Conservation (phyloP, 2,113 vertebrate genomes). For the Origma solitaria region DNA sequence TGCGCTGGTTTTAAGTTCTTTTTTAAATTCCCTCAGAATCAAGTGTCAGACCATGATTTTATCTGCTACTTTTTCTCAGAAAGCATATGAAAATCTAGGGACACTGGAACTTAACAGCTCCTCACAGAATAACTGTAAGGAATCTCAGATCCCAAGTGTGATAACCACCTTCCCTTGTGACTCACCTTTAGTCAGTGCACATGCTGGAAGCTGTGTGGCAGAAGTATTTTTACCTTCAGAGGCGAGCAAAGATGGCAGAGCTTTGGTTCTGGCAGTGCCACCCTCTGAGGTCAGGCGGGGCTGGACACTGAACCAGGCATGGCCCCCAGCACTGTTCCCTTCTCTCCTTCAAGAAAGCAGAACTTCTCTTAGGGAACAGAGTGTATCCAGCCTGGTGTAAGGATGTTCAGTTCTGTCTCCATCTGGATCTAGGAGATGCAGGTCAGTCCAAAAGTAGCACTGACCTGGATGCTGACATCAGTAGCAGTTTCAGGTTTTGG, state of each 20-base stretch:
- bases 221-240: not conserved
- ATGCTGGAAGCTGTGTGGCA: not conserved
- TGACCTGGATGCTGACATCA: not conserved
- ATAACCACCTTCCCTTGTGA: constrained; percentile 1
- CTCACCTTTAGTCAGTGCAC: not conserved
- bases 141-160: not conserved
- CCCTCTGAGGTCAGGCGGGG: not conserved
- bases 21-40: not conserved
- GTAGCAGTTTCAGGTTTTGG: not conserved
- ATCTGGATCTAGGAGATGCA: not conserved
- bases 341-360: not conserved
- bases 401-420: not conserved
- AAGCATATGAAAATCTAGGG: not conserved
- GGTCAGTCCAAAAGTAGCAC: not conserved
- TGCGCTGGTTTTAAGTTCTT: not conserved
- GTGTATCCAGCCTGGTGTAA: too few species aligned
- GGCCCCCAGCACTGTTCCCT: not conserved
- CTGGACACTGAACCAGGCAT: not conserved
- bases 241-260: not conserved
- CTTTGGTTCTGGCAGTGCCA: not conserved
- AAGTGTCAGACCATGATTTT: not conserved
- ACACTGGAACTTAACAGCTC: not conserved
- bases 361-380: not conserved
- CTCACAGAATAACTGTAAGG: not conserved
- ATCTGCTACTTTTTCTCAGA: not conserved